Evolutionary conservation across 2,113 vertebrate genomes (phyloP), one percentile per base, ranked within the genome.

Genomic region (Neolamprologus cancellatus): DNA sequence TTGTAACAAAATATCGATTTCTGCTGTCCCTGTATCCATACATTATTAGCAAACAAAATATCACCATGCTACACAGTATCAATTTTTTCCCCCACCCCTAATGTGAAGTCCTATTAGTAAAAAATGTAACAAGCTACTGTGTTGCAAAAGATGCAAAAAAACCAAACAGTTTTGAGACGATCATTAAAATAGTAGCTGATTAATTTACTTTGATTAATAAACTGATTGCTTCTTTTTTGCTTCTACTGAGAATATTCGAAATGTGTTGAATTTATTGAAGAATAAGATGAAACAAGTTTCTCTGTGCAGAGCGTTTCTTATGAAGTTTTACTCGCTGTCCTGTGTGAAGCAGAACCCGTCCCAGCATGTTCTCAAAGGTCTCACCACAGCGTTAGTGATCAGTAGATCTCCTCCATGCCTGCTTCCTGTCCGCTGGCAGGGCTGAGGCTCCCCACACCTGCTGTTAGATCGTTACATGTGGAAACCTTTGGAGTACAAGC

Each of bases 291-390:
- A 46, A 46, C 57, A 7, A 71, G n/a, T 52, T 76, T 86, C 30
- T 7, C 5, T 6, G 32, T 8, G 23, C 28, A 59, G 12, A 78
- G n/a, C 7, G 36, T 64, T 71, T 30, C 4, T n/a, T 17, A 76
- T 71, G 64, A 61, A 0, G 44, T 0, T 48, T 76, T 12, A 18
- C 8, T 74, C 8, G 8, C 8, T 44, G 14, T 64, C 59, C 61
- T 23, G 44, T 23, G 20, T 83, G 44, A 52, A 36, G 17, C 95
- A 96, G 50, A 95, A 96, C 95, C 95, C 90, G 96, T 97, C 97
- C 87, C 93, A 96, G 96, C 96, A 88, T 97, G 13, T 81, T 78
- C 52, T 78, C 30, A 10, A 82, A 80, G 1, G n/a, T 84, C 23
- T 87, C 83, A 23, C 5, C 13, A 30, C 44, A 82, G 0, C 32